These are phyloP conservation scores for Papilio polytes DNA, from an alignment of 1,140 invertebrate genomes.

Conservation along the genomic window DNA sequence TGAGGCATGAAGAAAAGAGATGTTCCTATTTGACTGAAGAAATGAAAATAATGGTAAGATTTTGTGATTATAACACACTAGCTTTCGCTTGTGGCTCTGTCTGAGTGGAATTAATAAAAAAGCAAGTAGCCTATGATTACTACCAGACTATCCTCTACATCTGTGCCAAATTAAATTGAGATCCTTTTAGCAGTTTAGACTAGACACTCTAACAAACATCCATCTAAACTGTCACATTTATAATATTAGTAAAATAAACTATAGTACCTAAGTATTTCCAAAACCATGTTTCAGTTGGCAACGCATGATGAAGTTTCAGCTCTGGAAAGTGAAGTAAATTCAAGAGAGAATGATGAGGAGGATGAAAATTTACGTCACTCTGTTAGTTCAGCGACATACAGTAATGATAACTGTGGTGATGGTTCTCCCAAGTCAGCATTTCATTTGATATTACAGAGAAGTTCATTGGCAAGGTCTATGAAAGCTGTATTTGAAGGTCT, in stretches of 20 bases:
- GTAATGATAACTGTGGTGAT: conserved; percentile 58
- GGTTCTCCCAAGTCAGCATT: conserved; percentile 76
- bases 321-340: conserved; percentile 81
- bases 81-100: too few relatives aligned
- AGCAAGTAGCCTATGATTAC: too few relatives aligned
- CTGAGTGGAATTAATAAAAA: too few relatives aligned
- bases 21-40: conserved; percentile 95
- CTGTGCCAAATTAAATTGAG: too few relatives aligned
- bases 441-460: conserved; percentile 91
- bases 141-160: too few relatives aligned
- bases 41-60: conserved; percentile 92
- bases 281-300: conserved; percentile 73
- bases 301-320: conserved; percentile 86
- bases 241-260: too few relatives aligned
- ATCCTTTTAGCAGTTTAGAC: too few relatives aligned
- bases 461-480: conserved; percentile 92
- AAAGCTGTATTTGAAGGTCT: conserved; percentile 94
- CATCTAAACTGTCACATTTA: too few relatives aligned
- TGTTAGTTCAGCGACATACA: conserved; percentile 65
- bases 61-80: not conserved
- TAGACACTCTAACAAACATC: too few relatives aligned
- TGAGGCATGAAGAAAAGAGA: conserved; percentile 95
- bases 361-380: conserved; percentile 70
- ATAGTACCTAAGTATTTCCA: too few relatives aligned
- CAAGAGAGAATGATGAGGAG: conserved; percentile 81